Percentiles rank a stretch among this genome's conserved stretches.
phyloP scores from a whole-genome alignment of 2,797 vertebrate species.

The Muscicapa comitata region DNA sequence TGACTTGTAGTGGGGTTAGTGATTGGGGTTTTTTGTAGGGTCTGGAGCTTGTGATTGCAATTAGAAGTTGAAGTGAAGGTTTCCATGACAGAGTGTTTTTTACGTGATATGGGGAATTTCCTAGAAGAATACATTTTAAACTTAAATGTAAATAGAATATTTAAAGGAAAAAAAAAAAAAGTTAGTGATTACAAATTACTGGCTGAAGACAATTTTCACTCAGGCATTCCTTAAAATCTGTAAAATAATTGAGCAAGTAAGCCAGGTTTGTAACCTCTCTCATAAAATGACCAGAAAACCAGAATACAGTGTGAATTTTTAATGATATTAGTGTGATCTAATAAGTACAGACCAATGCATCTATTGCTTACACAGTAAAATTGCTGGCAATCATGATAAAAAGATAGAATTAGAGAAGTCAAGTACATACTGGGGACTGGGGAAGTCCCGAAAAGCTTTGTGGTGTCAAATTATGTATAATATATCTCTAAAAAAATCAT shows the following conservation, averaged over 20 bases:
- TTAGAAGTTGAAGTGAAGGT: not conserved
- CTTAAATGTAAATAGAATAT: not conserved
- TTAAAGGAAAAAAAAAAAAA: not conserved
- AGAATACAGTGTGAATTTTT: not conserved
- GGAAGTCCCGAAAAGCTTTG: not conserved
- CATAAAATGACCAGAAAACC: not conserved
- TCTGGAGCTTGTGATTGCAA: not conserved
- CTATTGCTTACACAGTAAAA: not conserved
- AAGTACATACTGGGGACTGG: not conserved
- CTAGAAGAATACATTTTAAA: not conserved
- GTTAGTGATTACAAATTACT: not conserved
- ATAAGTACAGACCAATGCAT: not conserved
- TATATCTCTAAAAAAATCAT: not conserved
- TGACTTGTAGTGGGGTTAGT: not conserved
- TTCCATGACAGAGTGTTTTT: not conserved
- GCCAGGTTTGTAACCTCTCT: not conserved
- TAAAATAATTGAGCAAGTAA: not conserved
- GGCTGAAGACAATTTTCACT: not conserved
- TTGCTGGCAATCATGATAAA: not conserved
- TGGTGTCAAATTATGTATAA: not conserved
- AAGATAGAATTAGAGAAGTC: not conserved
- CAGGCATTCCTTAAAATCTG: not conserved
- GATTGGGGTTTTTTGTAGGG: not conserved
- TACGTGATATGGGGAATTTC: not conserved
- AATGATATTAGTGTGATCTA: rapidly evolving